Base-by-base conservation (phyloP, 2,113 vertebrate species). In the Cebidichthys violaceus region DNA sequence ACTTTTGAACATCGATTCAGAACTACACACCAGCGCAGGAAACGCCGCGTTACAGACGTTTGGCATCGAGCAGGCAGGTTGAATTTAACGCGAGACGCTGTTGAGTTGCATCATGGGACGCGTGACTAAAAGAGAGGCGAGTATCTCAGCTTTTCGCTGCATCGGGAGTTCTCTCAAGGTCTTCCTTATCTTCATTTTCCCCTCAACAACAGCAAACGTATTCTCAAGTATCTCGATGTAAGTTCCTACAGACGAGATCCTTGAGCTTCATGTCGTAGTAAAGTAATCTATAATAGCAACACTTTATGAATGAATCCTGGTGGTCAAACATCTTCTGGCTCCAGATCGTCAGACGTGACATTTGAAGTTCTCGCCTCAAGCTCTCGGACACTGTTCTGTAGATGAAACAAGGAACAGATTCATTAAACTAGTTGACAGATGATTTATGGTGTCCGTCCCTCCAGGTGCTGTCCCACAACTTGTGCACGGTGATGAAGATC, bases 381-480 rank as follows among this genome's bases (percentile, higher is more conserved):
- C 50, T 52, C 22, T 52, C 6, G 6, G 7, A 52, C 20, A 27
- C 45, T 20, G 41, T 43, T 14, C 14, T 43, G 3, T 43, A 43
- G 41, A 45, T 39, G n/a, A 17, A 65, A 24, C 2, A 15, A 10
- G 24, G 6, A n/a, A 7, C 24, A 1, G 0, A 9, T 66, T 17
- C 27, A 67, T 27, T 29, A 1, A 67, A 29, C 22, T 8, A 39
- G n/a, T 39, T 9, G 37, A 66, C 61, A 39, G 61, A 64, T 39
- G 24, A 24, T 17, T 15, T 5, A 17, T 43, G n/a, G n/a, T n/a
- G n/a, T n/a, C 33, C 33, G 6, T 33, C 33, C 33, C 14, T 43
- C 14, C 41, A 99, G 98, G 98, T 99, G 41, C 95, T 99, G 85
- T 99, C 98, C 17, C 98, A 99, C 92, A 99, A 98, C 85, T 79